Evolutionary conservation across 2,888 invertebrate species (phyloP), one percentile per base, ranked within the genome.

Genomic region (Drosophila nr. perissopoda): DNA sequence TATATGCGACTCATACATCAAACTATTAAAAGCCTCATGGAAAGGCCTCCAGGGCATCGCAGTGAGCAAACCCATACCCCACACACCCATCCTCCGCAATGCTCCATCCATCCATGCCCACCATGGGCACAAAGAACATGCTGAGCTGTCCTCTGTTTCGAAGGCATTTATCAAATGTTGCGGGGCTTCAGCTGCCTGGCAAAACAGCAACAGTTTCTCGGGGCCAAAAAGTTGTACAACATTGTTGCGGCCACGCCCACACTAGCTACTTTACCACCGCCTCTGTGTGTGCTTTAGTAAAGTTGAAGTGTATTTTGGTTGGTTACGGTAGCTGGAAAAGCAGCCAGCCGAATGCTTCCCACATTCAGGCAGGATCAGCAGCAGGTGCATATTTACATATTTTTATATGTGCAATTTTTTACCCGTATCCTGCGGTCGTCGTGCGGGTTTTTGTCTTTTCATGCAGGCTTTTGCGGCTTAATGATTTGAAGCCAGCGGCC

Each of bases 131-230:
- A 57, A 57, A 38, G 29, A 45, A 38, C 40, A 31, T 36, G 69
- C 66, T 57, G 65, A 62, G 69, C 63, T 62, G 69, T 65, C 38
- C 64, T 59, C 52, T 69, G 69, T 60, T 68, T 75, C 59, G 70
- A 73, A 59, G 81, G 76, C 90, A 89, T 90, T 89, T 89, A 90
- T 90, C 90, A 89, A 90, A 90, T 84, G 89, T 85, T 84, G 78
- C 80, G 72, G 69, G 82, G 86, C 76, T 87, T 83, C 78, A 69
- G 73, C 67, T 68, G 69, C 33, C 84, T 65, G 74, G 65, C 80
- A 83, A 84, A 82, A 74, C 69, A 85, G 90, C 89, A 87, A 87
- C 89, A 89, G 83, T 89, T 80, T 84, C 80, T 66, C 52, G 53
- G 53, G 62, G 42, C 76, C 77, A 62, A 76, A 83, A 89, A 87